Conservation (phyloP, 2,797 vertebrate genomes). For the Falco novaeseelandiae region DNA sequence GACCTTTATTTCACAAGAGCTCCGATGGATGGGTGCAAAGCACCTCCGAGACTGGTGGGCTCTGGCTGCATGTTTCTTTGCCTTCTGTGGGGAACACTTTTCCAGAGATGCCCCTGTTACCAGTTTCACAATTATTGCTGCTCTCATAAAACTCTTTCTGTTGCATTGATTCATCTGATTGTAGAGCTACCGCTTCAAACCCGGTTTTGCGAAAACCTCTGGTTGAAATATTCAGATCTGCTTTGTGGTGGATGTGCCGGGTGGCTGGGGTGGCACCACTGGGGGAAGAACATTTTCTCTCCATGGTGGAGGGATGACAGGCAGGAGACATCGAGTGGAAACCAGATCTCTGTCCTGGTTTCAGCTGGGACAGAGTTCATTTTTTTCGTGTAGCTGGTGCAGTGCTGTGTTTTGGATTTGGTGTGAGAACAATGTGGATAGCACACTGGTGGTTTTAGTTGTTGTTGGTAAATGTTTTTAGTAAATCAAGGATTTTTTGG, state of each 20-base stretch:
- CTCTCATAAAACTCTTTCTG: background rate
- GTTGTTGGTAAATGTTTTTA: too few relatives aligned
- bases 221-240: background rate
- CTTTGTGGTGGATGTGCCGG: background rate
- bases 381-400: too few relatives aligned
- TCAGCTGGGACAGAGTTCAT: too few relatives aligned
- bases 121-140: background rate
- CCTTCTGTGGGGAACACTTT: background rate
- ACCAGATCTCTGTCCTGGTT: background rate
- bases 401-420: too few relatives aligned
- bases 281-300: background rate
- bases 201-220: background rate
- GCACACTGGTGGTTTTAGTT: too few relatives aligned
- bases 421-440: too few relatives aligned
- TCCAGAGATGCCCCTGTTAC: background rate
- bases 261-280: background rate
- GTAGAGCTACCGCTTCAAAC: background rate
- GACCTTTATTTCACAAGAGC: background rate
- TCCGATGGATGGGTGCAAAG: background rate
- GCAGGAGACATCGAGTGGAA: background rate
- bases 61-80: background rate
- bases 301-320: background rate
- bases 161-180: background rate
- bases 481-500: too few relatives aligned
- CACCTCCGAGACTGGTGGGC: background rate